Evolutionary conservation across 2,113 vertebrate genomes (phyloP).

Genomic region (Mugil cephalus): DNA sequence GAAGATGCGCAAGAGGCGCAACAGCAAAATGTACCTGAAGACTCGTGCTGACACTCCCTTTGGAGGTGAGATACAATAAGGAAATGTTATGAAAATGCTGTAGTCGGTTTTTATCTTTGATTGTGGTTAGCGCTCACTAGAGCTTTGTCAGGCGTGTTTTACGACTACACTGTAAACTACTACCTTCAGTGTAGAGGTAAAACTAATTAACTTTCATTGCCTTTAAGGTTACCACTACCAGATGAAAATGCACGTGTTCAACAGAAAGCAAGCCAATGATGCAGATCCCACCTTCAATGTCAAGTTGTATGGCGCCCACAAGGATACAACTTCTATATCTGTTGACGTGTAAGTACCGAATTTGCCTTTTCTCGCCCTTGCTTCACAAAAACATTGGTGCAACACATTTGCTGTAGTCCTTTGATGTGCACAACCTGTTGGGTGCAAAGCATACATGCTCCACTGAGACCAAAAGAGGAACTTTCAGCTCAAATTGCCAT

Average conservation of each 20-base stretch:
- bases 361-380: background rate
- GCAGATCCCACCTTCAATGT: slow-evolving; percentile 88
- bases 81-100: background rate
- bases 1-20: slow-evolving; percentile 88
- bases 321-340: slow-evolving; percentile 84
- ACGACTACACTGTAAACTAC: slow-evolving; percentile 18
- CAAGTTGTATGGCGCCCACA: slow-evolving; percentile 86
- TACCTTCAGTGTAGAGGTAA: background rate
- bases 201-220: slow-evolving; percentile 8
- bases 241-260: slow-evolving; percentile 97
- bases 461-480: background rate
- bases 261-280: slow-evolving; percentile 83
- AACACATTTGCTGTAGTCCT: too few relatives aligned
- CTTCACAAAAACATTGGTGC: rapidly evolving
- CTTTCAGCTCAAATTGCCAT: slow-evolving; percentile 1
- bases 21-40: slow-evolving; percentile 97
- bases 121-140: slow-evolving; percentile 8
- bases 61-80: slow-evolving; percentile 82
- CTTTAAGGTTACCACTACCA: slow-evolving; percentile 94
- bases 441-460: background rate
- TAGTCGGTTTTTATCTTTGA: slow-evolving; percentile 3
- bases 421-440: background rate
- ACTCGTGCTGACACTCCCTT: slow-evolving; percentile 94
- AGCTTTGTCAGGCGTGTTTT: background rate
- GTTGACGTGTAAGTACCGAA: slow-evolving; percentile 89